Conservation (phyloP, 2,113 vertebrate genomes). For the Naja naja region DNA sequence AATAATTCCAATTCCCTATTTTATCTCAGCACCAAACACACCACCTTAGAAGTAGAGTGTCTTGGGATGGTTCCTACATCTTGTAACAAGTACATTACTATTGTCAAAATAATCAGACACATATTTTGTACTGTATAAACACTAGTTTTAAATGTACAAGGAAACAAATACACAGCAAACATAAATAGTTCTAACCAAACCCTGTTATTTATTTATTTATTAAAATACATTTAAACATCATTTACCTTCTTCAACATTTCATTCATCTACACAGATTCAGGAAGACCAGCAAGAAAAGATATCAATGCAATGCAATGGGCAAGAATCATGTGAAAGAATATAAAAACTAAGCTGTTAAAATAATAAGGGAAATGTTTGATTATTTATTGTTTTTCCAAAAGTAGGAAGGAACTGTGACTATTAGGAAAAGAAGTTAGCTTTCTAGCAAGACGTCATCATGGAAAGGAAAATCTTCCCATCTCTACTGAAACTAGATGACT, state of each 20-base stretch:
- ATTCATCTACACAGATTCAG: conserved; percentile 77
- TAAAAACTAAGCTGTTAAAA: conserved; percentile 8
- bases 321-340: conserved; percentile 24
- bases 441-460: not conserved
- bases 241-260: conserved; percentile 76
- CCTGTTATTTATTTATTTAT: not conserved
- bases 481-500: not conserved
- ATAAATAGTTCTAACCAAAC: not conserved
- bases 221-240: not conserved
- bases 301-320: not conserved
- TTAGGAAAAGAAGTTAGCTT: not conserved
- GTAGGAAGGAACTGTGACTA: not conserved
- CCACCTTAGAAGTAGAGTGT: not conserved
- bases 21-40: not conserved
- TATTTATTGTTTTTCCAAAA: not conserved
- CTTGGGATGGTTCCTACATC: not conserved
- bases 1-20: not conserved
- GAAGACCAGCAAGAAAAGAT: conserved; percentile 55
- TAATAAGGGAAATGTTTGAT: not conserved
- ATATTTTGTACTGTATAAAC: not conserved
- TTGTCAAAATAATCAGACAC: not conserved
- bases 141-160: not conserved
- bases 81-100: conserved; percentile 34
- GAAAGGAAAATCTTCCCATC: not conserved
- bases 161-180: not conserved